phyloP scores from a whole-genome alignment of 1,140 invertebrate species.

The Drosophila aff. region DNA sequence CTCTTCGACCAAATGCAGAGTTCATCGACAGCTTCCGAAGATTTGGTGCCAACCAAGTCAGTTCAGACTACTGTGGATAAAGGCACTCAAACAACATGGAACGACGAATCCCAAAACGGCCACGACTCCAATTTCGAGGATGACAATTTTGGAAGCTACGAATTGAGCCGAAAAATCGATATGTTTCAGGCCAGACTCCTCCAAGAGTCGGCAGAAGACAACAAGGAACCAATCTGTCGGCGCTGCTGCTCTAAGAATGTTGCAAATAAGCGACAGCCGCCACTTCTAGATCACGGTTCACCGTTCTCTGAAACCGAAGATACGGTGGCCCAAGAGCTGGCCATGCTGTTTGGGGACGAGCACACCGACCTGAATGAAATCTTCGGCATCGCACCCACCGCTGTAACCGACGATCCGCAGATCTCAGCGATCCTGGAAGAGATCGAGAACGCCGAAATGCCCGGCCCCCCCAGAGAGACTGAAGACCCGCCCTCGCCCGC shows the following conservation, averaged over 20 bases:
- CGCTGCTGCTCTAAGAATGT: conserved; percentile 12
- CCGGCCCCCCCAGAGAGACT: background rate
- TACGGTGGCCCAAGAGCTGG: conserved; percentile 69
- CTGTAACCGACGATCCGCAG: conserved; percentile 51
- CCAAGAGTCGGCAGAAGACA: background rate
- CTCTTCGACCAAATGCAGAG: conserved; percentile 63
- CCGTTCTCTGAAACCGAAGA: conserved; percentile 51
- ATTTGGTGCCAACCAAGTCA: background rate
- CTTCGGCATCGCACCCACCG: conserved; percentile 65
- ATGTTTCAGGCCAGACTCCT: conserved; percentile 66
- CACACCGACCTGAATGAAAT: conserved; percentile 73
- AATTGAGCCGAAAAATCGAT: conserved; percentile 75
- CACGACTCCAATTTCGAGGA: conserved; percentile 8
- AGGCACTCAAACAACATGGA: conserved; percentile 56
- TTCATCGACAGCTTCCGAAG: conserved; percentile 3
- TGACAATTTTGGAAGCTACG: conserved; percentile 30
- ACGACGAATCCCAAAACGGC: conserved; percentile 2
- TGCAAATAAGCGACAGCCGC: background rate
- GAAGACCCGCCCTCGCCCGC: conserved; percentile 17
- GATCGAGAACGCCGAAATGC: conserved; percentile 30
- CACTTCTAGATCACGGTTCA: background rate
- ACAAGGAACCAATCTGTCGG: background rate
- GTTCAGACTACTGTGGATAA: conserved; percentile 29
- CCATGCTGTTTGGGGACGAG: conserved; percentile 71
- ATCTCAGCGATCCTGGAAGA: conserved; percentile 55